phyloP scores from a whole-genome alignment of 2,113 vertebrate species.

The Bombycilla garrulus region DNA sequence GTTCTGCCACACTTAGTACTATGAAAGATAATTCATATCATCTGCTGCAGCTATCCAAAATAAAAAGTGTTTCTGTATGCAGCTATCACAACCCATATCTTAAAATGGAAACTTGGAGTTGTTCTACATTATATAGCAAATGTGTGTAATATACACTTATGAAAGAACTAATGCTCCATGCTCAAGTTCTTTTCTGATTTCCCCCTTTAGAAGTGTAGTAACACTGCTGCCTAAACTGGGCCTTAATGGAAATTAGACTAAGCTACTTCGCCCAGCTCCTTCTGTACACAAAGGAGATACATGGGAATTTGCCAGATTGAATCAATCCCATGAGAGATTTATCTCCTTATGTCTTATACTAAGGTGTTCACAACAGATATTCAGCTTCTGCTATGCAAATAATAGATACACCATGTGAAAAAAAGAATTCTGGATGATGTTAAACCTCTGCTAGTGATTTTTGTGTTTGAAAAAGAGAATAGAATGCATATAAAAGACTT shows the following conservation, averaged over 20 bases:
- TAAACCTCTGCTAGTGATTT: neutral
- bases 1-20: neutral
- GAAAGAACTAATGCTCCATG: neutral
- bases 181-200: neutral
- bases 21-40: neutral
- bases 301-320: neutral
- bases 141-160: neutral
- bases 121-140: neutral
- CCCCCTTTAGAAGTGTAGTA: neutral
- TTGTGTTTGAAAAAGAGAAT: neutral
- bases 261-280: neutral
- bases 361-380: neutral
- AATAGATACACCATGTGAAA: neutral
- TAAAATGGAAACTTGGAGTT: neutral
- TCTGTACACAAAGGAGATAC: neutral
- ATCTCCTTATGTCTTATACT: neutral
- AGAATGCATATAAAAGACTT: neutral
- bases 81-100: neutral
- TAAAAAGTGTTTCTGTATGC: neutral
- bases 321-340: neutral
- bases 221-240: neutral
- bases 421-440: neutral
- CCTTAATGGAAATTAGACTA: neutral
- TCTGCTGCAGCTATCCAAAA: neutral
- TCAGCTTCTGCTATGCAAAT: neutral